Evolutionary conservation across 2,797 vertebrate species (phyloP).

Genomic region (Pangasius macronema): DNA sequence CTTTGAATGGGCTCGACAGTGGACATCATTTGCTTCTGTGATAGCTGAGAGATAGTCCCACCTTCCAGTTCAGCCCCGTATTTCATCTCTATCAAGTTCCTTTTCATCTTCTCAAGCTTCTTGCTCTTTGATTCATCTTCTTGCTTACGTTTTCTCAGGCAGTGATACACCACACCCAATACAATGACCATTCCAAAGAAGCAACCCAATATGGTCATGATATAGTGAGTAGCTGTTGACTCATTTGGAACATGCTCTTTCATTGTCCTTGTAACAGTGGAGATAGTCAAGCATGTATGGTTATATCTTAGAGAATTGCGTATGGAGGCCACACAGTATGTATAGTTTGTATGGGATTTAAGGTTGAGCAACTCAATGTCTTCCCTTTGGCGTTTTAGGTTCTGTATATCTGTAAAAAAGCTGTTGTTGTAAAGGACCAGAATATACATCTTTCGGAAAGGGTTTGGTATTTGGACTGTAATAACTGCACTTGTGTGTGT

Average conservation of each 20-base stretch:
- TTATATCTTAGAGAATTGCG: constrained; percentile 90
- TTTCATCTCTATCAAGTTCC: constrained; percentile 93
- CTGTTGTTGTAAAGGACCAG: constrained; percentile 95
- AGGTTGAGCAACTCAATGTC: constrained; percentile 87
- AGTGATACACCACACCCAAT: constrained; percentile 87
- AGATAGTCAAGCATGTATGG: constrained; percentile 94
- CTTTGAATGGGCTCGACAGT: constrained; percentile 82
- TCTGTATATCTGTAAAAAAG: constrained; percentile 87
- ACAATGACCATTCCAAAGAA: constrained; percentile 96
- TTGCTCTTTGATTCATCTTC: constrained; percentile 68
- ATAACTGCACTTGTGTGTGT: constrained; percentile 80
- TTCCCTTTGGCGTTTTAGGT: constrained; percentile 83
- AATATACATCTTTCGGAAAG: constrained; percentile 93
- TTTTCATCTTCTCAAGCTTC: constrained; percentile 84
- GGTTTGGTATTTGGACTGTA: constrained; percentile 89
- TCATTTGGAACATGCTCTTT: constrained; percentile 70
- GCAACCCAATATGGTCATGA: constrained; percentile 94
- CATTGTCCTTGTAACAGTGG: constrained; percentile 75
- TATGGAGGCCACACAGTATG: constrained; percentile 94
- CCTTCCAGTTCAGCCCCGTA: constrained; percentile 85
- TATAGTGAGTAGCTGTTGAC: constrained; percentile 93
- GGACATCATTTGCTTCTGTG: constrained; percentile 84
- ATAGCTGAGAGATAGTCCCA: constrained; percentile 80
- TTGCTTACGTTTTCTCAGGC: constrained; percentile 78
- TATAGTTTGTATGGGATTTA: constrained; percentile 90